These are phyloP conservation scores for Rhinolophus ferrumequinum DNA, from an alignment of 2,113 vertebrate species.

Conservation along the genomic window DNA sequence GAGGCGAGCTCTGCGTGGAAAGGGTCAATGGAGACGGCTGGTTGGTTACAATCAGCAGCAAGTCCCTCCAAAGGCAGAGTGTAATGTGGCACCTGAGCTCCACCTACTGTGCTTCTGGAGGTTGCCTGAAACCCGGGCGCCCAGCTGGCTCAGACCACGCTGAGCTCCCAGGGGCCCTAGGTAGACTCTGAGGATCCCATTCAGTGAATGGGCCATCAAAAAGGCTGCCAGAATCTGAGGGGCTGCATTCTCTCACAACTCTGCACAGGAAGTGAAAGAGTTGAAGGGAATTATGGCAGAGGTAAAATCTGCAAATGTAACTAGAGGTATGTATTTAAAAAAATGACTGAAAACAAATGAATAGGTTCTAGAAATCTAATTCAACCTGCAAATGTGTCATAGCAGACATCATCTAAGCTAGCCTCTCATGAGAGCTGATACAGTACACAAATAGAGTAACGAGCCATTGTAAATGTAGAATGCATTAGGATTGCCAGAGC, in stretches of 20 bases:
- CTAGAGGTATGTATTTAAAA: neutral
- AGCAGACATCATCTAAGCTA: constrained; percentile 22
- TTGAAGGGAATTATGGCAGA: neutral
- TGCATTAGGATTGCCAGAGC: constrained; percentile 8
- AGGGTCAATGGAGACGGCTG: neutral
- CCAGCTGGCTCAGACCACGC: neutral
- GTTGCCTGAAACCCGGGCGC: neutral
- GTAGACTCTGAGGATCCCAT: neutral
- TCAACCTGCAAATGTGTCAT: neutral
- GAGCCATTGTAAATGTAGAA: neutral
- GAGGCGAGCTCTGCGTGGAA: neutral
- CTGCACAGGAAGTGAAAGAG: neutral
- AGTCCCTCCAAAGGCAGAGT: neutral
- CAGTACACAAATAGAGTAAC: neutral
- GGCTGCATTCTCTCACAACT: neutral
- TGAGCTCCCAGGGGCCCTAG: neutral
- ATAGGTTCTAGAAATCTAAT: constrained; percentile 24
- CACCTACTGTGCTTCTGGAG: constrained; percentile 47
- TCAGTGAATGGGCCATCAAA: neutral
- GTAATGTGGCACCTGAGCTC: constrained; percentile 54
- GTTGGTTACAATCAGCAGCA: neutral
- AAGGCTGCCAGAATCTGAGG: neutral
- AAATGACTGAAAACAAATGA: constrained; percentile 3
- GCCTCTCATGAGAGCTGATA: constrained; percentile 20
- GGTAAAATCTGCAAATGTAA: neutral